Evolutionary conservation across 2,113 vertebrate species (phyloP), one percentile per base, ranked within the genome.

Genomic region (Hypomesus transpacificus): DNA sequence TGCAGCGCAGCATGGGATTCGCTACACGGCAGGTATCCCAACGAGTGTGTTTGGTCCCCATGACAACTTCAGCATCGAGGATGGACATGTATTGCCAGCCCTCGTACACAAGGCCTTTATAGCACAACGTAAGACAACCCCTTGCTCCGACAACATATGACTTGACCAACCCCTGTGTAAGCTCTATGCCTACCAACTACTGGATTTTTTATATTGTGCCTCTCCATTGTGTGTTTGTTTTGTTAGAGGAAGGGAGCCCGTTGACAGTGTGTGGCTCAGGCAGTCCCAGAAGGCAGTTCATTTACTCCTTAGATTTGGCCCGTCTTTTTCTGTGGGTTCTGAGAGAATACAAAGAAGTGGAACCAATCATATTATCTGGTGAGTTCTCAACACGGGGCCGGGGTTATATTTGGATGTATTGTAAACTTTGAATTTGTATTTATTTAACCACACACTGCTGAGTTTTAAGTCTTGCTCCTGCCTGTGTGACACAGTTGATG

Each of bases 331-430:
- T 99, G 57, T 98, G 97, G 96, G 96, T 96, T 13, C 84, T 98
- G 69, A 84, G 94, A 68, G 95, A 98, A 4, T 99, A 99, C 1
- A 50, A 87, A 0, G 95, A 98, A 79, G 93, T 97, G 4, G 94
- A 98, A 0, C 97, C 97, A 50, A 94, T 99, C 77, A 97, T 99
- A 82, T 90, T 99, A 9, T 98, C 96, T 58, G 97, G 97, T 99
- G 78, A 85, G 84, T 78, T 16, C 2, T 68, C 16, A 59, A 14
- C 59, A 28, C 1, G 2, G 1, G 24, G 24, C 24, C 24, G 24
- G 6, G 60, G 11, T 13, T 5, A 54, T 79, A 34, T 17, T 52
- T 4, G 2, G 14, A 51, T 14, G 20, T 68, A 6, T 71, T 52
- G 0, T 46, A 46, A 7, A 46, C 39, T 46, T 46, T 24, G 24